Percentiles rank a stretch among this genome's conserved stretches.
These are phyloP conservation scores for Cenopis cana DNA, from an alignment of 2,888 invertebrate genomes.

Conservation along the genomic window DNA sequence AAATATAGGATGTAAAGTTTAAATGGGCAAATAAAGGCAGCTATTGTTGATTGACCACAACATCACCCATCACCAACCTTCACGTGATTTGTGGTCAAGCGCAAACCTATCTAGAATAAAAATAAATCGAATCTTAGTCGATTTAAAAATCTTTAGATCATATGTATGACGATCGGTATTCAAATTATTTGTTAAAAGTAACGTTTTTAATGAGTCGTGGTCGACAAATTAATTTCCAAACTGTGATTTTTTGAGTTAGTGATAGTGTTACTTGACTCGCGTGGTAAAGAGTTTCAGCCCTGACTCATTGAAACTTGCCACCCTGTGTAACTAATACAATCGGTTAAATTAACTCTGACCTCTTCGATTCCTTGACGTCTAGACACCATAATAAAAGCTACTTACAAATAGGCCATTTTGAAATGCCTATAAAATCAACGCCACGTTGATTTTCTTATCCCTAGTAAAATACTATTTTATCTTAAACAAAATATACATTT, in stretches of 20 bases:
- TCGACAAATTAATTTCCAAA: too few species aligned
- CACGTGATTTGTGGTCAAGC: too few species aligned
- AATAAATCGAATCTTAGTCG: too few species aligned
- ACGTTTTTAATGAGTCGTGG: too few species aligned
- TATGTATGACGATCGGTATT: too few species aligned
- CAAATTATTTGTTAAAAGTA: too few species aligned
- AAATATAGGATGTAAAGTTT: background rate
- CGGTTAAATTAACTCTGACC: background rate
- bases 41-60: too few species aligned
- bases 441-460: background rate
- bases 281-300: background rate
- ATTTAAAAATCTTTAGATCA: too few species aligned
- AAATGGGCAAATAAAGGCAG: background rate
- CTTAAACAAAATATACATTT: conserved; percentile 24
- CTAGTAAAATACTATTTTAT: conserved; percentile 14
- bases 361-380: background rate
- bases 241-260: background rate
- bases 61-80: too few species aligned
- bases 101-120: too few species aligned
- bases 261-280: background rate
- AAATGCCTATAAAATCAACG: conserved; percentile 4
- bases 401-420: background rate
- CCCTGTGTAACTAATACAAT: conserved; percentile 1
- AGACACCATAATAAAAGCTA: conserved; percentile 3
- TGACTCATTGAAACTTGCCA: background rate